phyloP scores from a whole-genome alignment of 2,888 invertebrate species.

The Eristalinus aeneus region DNA sequence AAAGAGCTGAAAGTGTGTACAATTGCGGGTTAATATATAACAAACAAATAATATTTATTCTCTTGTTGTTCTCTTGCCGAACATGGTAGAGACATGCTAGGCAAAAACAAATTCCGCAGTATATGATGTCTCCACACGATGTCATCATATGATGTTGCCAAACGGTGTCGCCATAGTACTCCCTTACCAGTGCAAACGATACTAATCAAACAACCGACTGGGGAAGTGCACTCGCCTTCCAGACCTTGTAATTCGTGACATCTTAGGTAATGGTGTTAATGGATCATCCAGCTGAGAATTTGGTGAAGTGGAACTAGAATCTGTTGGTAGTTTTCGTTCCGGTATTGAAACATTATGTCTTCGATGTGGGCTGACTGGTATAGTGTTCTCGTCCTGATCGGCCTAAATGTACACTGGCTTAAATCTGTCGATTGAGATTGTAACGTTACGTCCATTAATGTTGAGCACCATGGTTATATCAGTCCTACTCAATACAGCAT shows the following conservation, averaged over 20 bases:
- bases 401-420: conserved; percentile 17
- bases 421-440: conserved; percentile 12
- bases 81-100: not conserved
- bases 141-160: not conserved
- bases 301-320: not conserved
- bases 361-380: not conserved
- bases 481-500: not conserved
- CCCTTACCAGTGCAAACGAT: not conserved
- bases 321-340: not conserved
- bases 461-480: not conserved
- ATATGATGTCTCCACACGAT: not conserved
- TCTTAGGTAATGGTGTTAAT: not conserved
- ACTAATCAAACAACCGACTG: not conserved
- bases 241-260: not conserved
- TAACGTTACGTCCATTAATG: not conserved
- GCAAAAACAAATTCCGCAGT: not conserved
- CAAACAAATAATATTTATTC: not conserved
- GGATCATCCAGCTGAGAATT: not conserved
- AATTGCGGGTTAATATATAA: not conserved
- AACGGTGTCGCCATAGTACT: not conserved
- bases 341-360: not conserved
- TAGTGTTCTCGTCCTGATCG: not conserved
- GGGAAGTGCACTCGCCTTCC: not conserved
- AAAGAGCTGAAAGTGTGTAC: not conserved
- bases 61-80: not conserved